A percentile compares a stretch with the other conserved stretches of the same genome.
Evolutionary conservation across 2,888 invertebrate genomes (phyloP).

Genomic region (Apoderus coryli): DNA sequence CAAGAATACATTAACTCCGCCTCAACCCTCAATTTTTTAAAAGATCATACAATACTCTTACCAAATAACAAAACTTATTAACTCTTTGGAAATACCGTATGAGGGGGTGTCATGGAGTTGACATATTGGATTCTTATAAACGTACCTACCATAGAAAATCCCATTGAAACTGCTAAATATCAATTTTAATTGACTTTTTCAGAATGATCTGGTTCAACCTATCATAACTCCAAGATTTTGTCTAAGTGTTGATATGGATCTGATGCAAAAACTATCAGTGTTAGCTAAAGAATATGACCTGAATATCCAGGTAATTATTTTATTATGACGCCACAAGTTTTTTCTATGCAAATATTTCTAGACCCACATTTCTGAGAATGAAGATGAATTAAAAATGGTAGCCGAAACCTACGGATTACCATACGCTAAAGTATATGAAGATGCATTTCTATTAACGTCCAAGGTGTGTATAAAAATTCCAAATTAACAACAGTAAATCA

Average conservation of each 20-base stretch:
- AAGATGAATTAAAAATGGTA: conserved; percentile 54
- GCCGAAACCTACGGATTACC: conserved; percentile 37
- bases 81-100: too few species aligned
- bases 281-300: conserved; percentile 53
- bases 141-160: too few species aligned
- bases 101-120: too few species aligned
- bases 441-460: conserved; percentile 53
- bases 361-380: conserved; percentile 78
- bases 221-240: conserved; percentile 80
- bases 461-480: too few species aligned
- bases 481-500: too few species aligned
- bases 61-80: too few species aligned
- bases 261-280: conserved; percentile 51
- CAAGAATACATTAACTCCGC: too few species aligned
- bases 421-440: conserved; percentile 67
- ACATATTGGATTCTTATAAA: too few species aligned
- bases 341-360: conserved; percentile 30
- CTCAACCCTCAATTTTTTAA: too few species aligned
- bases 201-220: conserved; percentile 58
- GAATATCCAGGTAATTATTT: conserved; percentile 51
- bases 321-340: not conserved
- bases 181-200: conserved; percentile 22
- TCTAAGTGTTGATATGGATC: conserved; percentile 55
- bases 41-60: too few species aligned
- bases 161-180: too few species aligned